Evolutionary conservation across 2,113 vertebrate species (phyloP), one percentile per base, ranked within the genome.

Genomic region (Myotis yumanensis): DNA sequence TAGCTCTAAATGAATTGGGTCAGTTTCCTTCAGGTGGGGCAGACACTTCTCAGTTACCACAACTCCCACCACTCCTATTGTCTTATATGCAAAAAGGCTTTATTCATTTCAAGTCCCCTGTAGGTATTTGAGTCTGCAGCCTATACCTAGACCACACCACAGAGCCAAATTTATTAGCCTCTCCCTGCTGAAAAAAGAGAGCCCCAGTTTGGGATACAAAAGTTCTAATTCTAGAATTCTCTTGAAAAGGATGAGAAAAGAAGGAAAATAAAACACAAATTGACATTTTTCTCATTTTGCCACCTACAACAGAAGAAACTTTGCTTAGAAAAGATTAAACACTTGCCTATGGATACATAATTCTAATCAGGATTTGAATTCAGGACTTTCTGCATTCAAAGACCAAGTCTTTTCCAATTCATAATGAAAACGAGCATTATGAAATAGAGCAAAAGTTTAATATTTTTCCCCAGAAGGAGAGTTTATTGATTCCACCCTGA

Each of bases 371-470:
- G 5, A 86, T 95, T 89, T 64, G 15, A 93, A 89, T 32, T 90
- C 28, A 82, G 90, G 11, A 86, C 20, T 62, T 62, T 69, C 14
- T 54, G 35, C 35, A 15, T 89, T 35, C 76, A 79, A 72, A 75
- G 23, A 87, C 40, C 35, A 64, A 83, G 64, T 43, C 25, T 40
- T 72, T 77, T 82, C 28, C 51, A 79, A 48, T 79, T 23, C 8
- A 75, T 9, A 66, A 28, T 52, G n/a, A 93, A 59, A 72, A 66
- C 12, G 4, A 66, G 4, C 68, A 23, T 37, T 85, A 46, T 54
- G 46, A 93, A 66, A 77, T 64, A 80, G 80, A 85, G 46, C 73
- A 46, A 73, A 95, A 83, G 57, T 69, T 62, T 40, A 81, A 69
- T 0, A 3, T 64, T 10, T 73, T 89, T 43, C 17, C 22, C 30